Conservation (phyloP, 1,140 invertebrate genomes). For the Caerostris darwini region DNA sequence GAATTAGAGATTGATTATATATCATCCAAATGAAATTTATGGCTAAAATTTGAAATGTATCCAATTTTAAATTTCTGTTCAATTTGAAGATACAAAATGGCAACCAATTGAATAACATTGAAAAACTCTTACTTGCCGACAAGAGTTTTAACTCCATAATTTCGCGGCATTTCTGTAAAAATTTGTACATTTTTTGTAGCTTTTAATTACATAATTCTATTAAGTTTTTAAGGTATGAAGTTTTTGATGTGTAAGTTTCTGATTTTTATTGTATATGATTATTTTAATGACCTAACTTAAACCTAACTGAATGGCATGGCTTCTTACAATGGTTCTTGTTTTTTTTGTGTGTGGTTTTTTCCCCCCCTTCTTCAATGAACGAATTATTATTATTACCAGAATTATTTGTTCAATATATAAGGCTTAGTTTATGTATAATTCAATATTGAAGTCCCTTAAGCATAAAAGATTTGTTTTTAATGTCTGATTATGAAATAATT, state of each 20-base stretch:
- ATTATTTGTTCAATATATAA: too few relatives aligned
- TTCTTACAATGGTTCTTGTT: neutral
- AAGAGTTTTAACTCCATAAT: constrained; percentile 46
- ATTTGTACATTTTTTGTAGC: constrained; percentile 42
- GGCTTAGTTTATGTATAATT: too few relatives aligned
- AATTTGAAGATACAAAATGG: neutral
- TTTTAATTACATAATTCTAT: constrained; percentile 29
- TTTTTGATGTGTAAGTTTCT: constrained; percentile 34
- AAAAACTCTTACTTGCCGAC: constrained; percentile 54
- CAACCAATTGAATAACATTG: constrained; percentile 42
- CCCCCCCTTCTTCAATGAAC: neutral
- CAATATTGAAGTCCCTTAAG: too few relatives aligned
- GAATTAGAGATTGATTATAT: too few relatives aligned
- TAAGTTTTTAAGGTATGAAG: constrained; percentile 27
- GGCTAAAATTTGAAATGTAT: neutral
- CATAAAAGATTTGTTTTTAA: too few relatives aligned
- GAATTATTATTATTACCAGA: too few relatives aligned
- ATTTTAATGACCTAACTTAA: too few relatives aligned
- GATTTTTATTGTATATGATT: too few relatives aligned
- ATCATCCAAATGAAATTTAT: neutral
- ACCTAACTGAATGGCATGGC: constrained; percentile 24
- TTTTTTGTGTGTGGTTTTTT: neutral
- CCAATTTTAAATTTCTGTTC: neutral
- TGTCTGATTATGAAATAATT: too few relatives aligned
- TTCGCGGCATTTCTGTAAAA: constrained; percentile 61